Percentiles rank a stretch among this genome's conserved stretches.
phyloP scores from a whole-genome alignment of 2,113 vertebrate species.

The Lophius piscatorius region DNA sequence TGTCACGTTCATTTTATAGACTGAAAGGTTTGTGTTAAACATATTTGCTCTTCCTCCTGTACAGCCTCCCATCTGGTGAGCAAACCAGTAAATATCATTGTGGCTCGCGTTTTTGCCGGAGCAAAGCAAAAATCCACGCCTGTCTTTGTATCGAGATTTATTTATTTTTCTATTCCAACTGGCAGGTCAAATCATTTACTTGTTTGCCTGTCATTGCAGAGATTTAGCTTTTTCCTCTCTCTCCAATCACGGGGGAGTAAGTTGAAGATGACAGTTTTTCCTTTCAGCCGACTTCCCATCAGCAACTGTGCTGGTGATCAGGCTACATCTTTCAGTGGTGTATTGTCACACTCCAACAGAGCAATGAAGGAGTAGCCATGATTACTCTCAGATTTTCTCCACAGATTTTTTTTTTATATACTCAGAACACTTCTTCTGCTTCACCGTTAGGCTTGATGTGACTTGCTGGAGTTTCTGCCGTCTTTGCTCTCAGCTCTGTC shows the following conservation, averaged over 20 bases:
- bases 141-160: slow-evolving; percentile 16
- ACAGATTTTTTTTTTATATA: not conserved
- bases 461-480: no score
- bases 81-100: not conserved
- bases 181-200: not conserved
- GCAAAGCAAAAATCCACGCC: not conserved
- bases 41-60: not conserved
- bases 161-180: not conserved
- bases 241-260: not conserved
- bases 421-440: no score
- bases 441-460: no score
- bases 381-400: not conserved
- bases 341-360: not conserved
- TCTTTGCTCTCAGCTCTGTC: no score
- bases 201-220: not conserved
- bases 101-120: not conserved
- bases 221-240: not conserved
- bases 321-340: not conserved
- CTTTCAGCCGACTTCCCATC: not conserved
- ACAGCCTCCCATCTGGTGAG: no score
- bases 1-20: no score
- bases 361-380: not conserved
- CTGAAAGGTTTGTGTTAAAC: not conserved
- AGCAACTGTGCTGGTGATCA: slow-evolving; percentile 4
- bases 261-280: slow-evolving; percentile 2